Evolutionary conservation across 2,888 invertebrate species (phyloP).

Genomic region (Anthoptus insignis): DNA sequence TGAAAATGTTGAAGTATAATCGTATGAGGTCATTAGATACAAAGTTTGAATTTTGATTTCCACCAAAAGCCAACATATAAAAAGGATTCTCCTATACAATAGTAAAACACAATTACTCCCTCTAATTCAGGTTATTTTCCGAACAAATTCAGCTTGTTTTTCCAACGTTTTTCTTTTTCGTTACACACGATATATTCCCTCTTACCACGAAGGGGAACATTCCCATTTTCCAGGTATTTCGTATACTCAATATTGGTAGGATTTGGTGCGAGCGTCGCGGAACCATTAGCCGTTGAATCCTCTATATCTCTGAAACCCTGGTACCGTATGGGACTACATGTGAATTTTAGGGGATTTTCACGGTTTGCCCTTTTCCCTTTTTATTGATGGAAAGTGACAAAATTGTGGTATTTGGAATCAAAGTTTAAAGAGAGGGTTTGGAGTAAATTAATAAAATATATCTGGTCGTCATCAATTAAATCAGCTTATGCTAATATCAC

Average conservation of each 20-base stretch:
- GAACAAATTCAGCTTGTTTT: conserved; percentile 25
- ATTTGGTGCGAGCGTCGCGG: conserved; percentile 70
- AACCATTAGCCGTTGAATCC: conserved; percentile 78
- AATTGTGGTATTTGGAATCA: conserved; percentile 2
- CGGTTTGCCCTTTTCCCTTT: conserved; percentile 44
- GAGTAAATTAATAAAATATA: too few relatives aligned
- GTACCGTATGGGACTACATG: conserved; percentile 70
- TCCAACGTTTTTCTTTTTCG: conserved; percentile 54
- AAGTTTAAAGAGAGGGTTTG: too few relatives aligned
- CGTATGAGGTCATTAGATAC: too few relatives aligned
- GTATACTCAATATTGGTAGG: conserved; percentile 82
- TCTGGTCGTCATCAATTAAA: too few relatives aligned
- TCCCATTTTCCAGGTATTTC: conserved; percentile 83
- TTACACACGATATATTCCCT: conserved; percentile 50
- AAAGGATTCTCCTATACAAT: too few relatives aligned
- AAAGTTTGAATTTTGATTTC: too few relatives aligned
- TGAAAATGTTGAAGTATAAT: too few relatives aligned
- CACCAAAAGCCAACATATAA: too few relatives aligned
- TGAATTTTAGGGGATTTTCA: conserved; percentile 74
- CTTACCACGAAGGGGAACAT: conserved; percentile 53
- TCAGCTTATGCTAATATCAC: too few relatives aligned
- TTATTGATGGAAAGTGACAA: conserved; percentile 11
- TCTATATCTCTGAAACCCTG: conserved; percentile 68
- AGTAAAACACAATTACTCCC: conserved; percentile 14
- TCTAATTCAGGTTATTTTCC: conserved; percentile 15